Percentiles rank a stretch among this genome's conserved stretches.
phyloP scores from a whole-genome alignment of 2,888 invertebrate genomes.

The Habrosyne pyritoides region DNA sequence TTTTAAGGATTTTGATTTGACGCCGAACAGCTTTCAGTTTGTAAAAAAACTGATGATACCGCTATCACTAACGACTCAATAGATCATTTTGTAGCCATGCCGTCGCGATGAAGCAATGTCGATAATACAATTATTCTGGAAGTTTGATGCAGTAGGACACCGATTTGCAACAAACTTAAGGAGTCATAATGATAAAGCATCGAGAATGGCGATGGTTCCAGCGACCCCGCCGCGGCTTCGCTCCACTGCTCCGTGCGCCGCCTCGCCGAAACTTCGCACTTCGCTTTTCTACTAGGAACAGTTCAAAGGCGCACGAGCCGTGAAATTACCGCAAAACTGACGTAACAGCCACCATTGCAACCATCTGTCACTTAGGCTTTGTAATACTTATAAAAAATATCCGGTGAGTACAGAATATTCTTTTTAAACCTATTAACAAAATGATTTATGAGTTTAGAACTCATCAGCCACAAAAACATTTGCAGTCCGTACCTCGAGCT shows the following conservation, averaged over 20 bases:
- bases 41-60: background rate
- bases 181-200: conserved; percentile 20
- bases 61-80: background rate
- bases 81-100: background rate
- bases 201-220: conserved; percentile 37
- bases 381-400: conserved; percentile 11
- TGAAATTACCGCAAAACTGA: conserved; percentile 79
- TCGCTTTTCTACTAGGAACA: conserved; percentile 79
- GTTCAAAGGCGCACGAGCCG: conserved; percentile 69
- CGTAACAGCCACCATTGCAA: conserved; percentile 55
- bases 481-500: background rate
- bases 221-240: conserved; percentile 69
- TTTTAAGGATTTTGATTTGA: conserved; percentile 1
- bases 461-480: background rate
- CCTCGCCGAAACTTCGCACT: conserved; percentile 81
- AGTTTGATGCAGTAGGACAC: background rate
- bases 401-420: background rate
- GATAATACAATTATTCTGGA: too few relatives aligned
- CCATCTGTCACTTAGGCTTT: conserved; percentile 36
- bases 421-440: too few relatives aligned
- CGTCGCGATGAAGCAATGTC: too few relatives aligned
- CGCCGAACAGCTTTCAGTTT: background rate
- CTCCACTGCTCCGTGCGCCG: conserved; percentile 65
- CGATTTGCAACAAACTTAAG: conserved; percentile 11
- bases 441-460: too few relatives aligned